Evolutionary conservation across 2,113 vertebrate species (phyloP).

Genomic region (Caranx melampygus): DNA sequence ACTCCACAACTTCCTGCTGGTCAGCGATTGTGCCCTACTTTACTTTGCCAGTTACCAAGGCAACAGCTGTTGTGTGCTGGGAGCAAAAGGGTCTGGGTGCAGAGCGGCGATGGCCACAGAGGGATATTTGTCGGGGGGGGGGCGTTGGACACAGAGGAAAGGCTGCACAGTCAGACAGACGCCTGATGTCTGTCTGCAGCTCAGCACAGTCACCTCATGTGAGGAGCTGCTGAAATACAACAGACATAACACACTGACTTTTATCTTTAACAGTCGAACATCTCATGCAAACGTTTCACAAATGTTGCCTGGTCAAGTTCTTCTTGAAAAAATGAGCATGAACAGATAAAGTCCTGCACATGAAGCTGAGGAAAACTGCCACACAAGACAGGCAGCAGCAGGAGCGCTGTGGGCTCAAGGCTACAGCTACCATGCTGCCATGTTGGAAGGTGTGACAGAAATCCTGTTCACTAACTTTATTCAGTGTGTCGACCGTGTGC

Average conservation of each 20-base stretch:
- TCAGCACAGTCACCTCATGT: neutral
- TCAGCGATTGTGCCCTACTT: conserved; percentile 46
- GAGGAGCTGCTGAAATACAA: neutral
- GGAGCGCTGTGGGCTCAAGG: no score
- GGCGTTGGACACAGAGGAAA: neutral
- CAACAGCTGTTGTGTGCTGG: conserved; percentile 34
- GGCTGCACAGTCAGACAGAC: neutral
- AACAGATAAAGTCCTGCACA: neutral
- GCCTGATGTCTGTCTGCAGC: neutral
- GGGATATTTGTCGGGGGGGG: neutral
- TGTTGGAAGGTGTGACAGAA: neutral
- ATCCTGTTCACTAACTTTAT: neutral
- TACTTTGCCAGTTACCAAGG: conserved; percentile 26
- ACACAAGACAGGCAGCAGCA: no score
- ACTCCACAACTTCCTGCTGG: conserved; percentile 61
- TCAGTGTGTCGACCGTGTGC: no score
- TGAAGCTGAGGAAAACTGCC: neutral
- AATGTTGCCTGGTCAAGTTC: neutral
- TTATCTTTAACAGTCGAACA: no score
- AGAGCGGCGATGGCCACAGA: neutral
- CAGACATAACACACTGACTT: no score
- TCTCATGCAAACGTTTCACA: neutral
- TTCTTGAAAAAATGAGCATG: neutral
- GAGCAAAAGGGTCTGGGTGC: conserved; percentile 3
- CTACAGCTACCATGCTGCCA: neutral